Conservation (phyloP, 2,888 invertebrate genomes). For the Melieria crassipennis region DNA sequence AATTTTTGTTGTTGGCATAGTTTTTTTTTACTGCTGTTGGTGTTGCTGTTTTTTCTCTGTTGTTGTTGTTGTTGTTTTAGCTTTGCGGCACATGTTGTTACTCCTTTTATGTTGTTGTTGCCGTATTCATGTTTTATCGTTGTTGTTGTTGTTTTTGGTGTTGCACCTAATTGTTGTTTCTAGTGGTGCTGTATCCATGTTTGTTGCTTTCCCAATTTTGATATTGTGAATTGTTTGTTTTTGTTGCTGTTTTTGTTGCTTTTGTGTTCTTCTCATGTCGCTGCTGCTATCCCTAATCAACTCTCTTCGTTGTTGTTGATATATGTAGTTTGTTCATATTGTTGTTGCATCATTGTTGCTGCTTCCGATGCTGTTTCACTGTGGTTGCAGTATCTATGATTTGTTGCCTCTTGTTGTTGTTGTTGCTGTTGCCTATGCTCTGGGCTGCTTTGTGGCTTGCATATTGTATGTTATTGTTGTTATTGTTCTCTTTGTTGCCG, state of each 20-base stretch:
- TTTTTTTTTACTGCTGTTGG: constrained; percentile 19
- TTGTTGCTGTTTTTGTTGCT: too few relatives aligned
- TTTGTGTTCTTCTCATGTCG: not conserved
- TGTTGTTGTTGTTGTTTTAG: not conserved
- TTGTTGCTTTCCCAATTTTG: too few relatives aligned
- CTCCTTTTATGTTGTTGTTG: not conserved
- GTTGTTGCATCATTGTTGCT: not conserved
- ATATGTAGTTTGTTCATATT: not conserved
- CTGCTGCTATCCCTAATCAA: not conserved
- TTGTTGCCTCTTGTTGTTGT: not conserved
- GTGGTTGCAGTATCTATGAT: not conserved
- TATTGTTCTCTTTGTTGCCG: too few relatives aligned
- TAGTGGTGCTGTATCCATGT: too few relatives aligned
- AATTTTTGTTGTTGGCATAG: not conserved
- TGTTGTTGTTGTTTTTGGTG: too few relatives aligned
- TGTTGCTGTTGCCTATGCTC: not conserved
- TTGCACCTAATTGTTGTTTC: too few relatives aligned
- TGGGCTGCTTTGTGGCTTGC: constrained; percentile 11
- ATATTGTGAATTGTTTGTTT: too few relatives aligned
- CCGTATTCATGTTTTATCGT: too few relatives aligned
- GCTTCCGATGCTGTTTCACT: not conserved
- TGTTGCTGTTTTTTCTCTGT: not conserved
- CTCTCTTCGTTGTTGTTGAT: not conserved
- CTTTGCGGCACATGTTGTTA: not conserved
- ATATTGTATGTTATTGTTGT: not conserved